Evolutionary conservation across 2,113 vertebrate genomes (phyloP).

Genomic region (Colistium nudipinnis): DNA sequence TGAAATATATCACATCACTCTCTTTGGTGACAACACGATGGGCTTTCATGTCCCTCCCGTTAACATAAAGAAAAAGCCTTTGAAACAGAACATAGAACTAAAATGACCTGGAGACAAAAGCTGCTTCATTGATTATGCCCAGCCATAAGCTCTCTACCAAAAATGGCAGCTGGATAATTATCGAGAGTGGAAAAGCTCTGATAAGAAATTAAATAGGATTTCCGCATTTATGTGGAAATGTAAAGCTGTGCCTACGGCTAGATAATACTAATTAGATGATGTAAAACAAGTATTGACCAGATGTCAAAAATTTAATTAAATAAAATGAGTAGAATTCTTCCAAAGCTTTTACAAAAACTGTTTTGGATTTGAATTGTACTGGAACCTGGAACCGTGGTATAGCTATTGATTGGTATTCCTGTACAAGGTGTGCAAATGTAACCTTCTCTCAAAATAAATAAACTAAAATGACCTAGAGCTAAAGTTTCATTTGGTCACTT

Average conservation of each 20-base stretch:
- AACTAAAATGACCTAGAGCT: no score
- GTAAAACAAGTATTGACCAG: background rate
- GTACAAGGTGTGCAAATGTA: no score
- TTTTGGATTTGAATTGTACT: no score
- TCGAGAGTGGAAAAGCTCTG: constrained; percentile 13
- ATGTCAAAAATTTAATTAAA: background rate
- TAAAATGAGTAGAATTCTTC: background rate
- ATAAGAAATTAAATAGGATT: constrained; percentile 1
- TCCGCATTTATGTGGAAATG: background rate
- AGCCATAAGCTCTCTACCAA: background rate
- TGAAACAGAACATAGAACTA: no score
- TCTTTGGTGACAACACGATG: background rate
- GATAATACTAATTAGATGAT: constrained; percentile 8
- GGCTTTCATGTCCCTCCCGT: background rate
- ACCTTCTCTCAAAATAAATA: no score
- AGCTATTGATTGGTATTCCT: no score
- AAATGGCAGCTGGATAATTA: constrained; percentile 15
- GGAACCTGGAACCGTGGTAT: no score
- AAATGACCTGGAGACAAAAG: background rate
- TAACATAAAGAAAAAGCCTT: background rate
- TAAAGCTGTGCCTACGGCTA: background rate
- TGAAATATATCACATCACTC: background rate
- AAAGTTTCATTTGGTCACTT: no score
- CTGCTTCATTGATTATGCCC: background rate
- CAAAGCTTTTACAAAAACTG: no score